Evolutionary conservation across 2,797 vertebrate genomes (phyloP).

Genomic region (Danionella dracula): DNA sequence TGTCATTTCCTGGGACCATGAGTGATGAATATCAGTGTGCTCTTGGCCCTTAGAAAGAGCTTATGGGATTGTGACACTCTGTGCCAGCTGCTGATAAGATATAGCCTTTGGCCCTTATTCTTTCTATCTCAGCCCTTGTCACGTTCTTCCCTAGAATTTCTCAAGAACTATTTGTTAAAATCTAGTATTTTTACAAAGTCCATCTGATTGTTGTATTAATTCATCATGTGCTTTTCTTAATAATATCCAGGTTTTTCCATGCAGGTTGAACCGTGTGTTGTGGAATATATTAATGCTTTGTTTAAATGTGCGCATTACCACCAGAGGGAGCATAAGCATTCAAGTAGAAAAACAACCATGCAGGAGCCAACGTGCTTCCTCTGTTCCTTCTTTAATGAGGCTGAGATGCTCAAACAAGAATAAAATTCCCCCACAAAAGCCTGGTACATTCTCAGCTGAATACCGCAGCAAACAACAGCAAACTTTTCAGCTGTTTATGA

Average conservation of each 20-base stretch:
- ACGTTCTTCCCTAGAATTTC: constrained; percentile 42
- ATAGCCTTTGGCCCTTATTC: constrained; percentile 57
- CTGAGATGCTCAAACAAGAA: background rate
- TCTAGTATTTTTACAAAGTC: constrained; percentile 11
- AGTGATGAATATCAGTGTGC: constrained; percentile 11
- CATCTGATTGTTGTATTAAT: constrained; percentile 23
- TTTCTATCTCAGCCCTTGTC: constrained; percentile 52
- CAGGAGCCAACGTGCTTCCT: constrained; percentile 53
- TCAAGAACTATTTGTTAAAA: constrained; percentile 11
- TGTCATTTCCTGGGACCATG: background rate
- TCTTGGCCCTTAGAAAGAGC: constrained; percentile 23
- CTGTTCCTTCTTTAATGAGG: background rate
- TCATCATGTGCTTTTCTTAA: too few species aligned
- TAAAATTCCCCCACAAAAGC: constrained; percentile 5
- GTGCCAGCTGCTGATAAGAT: constrained; percentile 45
- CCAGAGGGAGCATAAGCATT: constrained; percentile 80
- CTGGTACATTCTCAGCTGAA: background rate
- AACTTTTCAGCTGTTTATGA: constrained; percentile 7
- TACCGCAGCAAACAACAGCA: constrained; percentile 15
- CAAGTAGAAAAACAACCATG: constrained; percentile 73
- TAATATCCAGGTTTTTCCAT: too few species aligned
- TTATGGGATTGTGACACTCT: constrained; percentile 37
- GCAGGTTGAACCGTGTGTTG: constrained; percentile 26
- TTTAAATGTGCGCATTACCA: constrained; percentile 77
- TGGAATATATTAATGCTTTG: constrained; percentile 58